Evolutionary conservation across 1,140 invertebrate species (phyloP), one percentile per base, ranked within the genome.

Genomic region (Oreohelix idahoensis): DNA sequence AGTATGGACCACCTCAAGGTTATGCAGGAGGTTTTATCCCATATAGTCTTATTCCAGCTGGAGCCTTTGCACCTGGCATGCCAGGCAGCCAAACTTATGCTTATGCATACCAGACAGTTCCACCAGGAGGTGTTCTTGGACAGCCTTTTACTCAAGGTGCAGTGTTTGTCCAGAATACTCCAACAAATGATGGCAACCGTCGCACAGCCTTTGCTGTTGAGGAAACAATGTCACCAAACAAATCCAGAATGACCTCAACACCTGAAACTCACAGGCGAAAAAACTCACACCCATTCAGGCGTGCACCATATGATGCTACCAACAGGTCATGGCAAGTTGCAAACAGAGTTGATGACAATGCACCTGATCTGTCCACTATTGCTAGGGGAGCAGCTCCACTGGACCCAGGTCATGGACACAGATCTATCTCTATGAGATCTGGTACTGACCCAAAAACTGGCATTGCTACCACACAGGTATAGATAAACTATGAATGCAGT

Each of bases 371-470:
- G 39, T 85, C 86, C 29, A 45, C 86, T 4, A 74, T 87, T 39
- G 84, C 86, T 15, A 45, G 85, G 45, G 87, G 87, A 11, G 86
- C 71, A 13, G 81, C 86, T 29, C 83, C 86, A 38, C 86, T 84
- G 35, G 86, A 87, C 36, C 85, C 86, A 26, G 84, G 86, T 0
- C 85, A 87, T 4, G 86, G 87, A 20, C 89, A 89, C 26, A 83
- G 87, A 36, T 86, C 87, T 17, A 83, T 88, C 10, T 76, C 88
- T 38, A 83, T 89, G 79, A 87, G 84, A 32, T 86, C 89, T 23
- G 87, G 86, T 17, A 82, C 86, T 17, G 88, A 90, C 81, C 86
- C 88, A 26, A 42, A 83, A 17, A 86, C 83, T 20, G 89, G 87
- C 11, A 80, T 86, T 29, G 85, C 88, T 38, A 85, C 85, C 2